A percentile compares a stretch with the other conserved stretches of the same genome.
Conservation (phyloP, 2,113 vertebrate genomes). For the Aphyosemion australe region DNA sequence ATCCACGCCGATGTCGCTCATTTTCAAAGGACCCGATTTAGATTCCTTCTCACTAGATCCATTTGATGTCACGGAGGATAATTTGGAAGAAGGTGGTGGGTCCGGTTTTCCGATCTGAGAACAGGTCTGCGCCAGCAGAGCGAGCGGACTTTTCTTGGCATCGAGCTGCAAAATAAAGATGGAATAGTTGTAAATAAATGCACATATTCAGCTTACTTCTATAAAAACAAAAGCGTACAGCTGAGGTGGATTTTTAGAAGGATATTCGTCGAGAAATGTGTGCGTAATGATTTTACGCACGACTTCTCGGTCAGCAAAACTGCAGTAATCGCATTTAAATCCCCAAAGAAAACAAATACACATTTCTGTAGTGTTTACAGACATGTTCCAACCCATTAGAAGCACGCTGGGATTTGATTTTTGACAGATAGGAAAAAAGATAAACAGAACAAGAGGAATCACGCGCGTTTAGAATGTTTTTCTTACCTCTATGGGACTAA, state of each 20-base stretch:
- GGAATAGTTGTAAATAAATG: slow-evolving; percentile 25
- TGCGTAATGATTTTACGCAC: slow-evolving; percentile 41
- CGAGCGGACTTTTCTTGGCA: slow-evolving; percentile 98
- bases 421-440: background rate
- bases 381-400: background rate
- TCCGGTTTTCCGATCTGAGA: slow-evolving; percentile 99
- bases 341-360: background rate
- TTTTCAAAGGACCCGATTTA: slow-evolving; percentile 93
- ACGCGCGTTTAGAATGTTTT: no score
- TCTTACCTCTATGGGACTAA: slow-evolving; percentile 98
- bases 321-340: background rate
- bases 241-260: background rate
- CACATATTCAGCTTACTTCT: background rate
- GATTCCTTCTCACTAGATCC: slow-evolving; percentile 93
- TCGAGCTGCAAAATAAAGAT: slow-evolving; percentile 85
- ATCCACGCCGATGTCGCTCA: slow-evolving; percentile 98
- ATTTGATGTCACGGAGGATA: slow-evolving; percentile 89
- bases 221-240: background rate
- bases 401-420: background rate
- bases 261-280: background rate
- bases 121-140: slow-evolving; percentile 97
- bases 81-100: slow-evolving; percentile 94
- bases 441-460: background rate
- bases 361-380: background rate
- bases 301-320: slow-evolving; percentile 14